Evolutionary conservation across 2,888 invertebrate genomes (phyloP).

Genomic region (Leptopilina syphax): DNA sequence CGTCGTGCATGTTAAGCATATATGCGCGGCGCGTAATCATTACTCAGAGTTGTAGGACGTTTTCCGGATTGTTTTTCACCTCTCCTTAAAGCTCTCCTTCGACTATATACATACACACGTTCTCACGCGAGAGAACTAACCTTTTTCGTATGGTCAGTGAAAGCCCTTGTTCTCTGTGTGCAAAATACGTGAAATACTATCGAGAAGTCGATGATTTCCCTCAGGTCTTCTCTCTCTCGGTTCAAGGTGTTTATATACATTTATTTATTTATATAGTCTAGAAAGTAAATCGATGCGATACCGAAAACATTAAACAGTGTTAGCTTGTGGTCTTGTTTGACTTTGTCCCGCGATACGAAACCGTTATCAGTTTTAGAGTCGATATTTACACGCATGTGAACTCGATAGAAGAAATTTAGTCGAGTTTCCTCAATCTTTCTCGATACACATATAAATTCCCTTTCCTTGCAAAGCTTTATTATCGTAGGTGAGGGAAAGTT

Average conservation of each 20-base stretch:
- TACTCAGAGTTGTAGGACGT: slow-evolving; percentile 25
- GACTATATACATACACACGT: background rate
- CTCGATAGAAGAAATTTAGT: slow-evolving; percentile 43
- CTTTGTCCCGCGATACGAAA: slow-evolving; percentile 42
- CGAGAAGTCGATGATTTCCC: slow-evolving; percentile 56
- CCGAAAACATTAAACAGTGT: slow-evolving; percentile 51
- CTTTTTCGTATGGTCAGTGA: slow-evolving; percentile 53
- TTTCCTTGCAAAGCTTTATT: background rate
- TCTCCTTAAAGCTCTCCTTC: slow-evolving; percentile 41
- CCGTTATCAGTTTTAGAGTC: slow-evolving; percentile 55
- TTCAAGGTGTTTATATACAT: too few relatives aligned
- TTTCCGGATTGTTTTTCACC: slow-evolving; percentile 49
- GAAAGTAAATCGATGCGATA: slow-evolving; percentile 56
- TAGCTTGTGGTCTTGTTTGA: slow-evolving; percentile 27
- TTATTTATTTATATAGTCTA: slow-evolving; percentile 29
- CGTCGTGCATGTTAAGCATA: slow-evolving; percentile 39
- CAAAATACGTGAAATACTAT: slow-evolving; percentile 49
- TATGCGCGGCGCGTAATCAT: slow-evolving; percentile 31
- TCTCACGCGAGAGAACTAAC: slow-evolving; percentile 55
- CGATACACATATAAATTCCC: background rate
- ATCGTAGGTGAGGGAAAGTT: too few relatives aligned
- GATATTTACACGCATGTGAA: slow-evolving; percentile 55
- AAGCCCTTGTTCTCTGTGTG: slow-evolving; percentile 44
- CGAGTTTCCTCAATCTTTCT: slow-evolving; percentile 31
- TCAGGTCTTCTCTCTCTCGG: slow-evolving; percentile 40